Percentiles rank a stretch among this genome's conserved stretches.
These are phyloP conservation scores for Ochropacha duplaris DNA, from an alignment of 2,888 invertebrate species.

Conservation along the genomic window DNA sequence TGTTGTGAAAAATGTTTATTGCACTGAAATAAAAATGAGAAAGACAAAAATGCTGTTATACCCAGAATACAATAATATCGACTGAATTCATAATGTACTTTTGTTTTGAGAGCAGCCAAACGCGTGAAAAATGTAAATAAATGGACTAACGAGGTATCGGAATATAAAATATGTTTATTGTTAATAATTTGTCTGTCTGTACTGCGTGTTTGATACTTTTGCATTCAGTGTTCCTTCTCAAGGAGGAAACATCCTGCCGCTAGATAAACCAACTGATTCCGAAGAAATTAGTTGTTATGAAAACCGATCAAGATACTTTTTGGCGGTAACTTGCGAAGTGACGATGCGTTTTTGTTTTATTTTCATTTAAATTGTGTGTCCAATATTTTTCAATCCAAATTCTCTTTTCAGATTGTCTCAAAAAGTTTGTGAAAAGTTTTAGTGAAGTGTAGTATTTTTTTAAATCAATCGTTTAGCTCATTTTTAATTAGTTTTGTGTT, in stretches of 20 bases:
- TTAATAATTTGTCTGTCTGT: too few relatives aligned
- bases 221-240: too few relatives aligned
- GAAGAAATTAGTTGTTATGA: too few relatives aligned
- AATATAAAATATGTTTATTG: background rate
- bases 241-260: too few relatives aligned
- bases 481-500: slow-evolving; percentile 19
- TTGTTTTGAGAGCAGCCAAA: background rate
- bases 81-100: background rate
- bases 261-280: too few relatives aligned
- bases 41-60: background rate
- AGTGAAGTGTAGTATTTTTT: slow-evolving; percentile 68
- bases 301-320: too few relatives aligned
- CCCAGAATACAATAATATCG: background rate
- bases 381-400: too few relatives aligned
- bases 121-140: slow-evolving; percentile 3
- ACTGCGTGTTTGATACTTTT: background rate
- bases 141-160: background rate
- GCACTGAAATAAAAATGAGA: background rate
- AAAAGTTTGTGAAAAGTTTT: too few relatives aligned
- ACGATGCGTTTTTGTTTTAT: too few relatives aligned
- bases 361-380: too few relatives aligned
- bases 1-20: background rate
- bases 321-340: too few relatives aligned
- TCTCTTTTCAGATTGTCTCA: too few relatives aligned
- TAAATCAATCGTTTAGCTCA: slow-evolving; percentile 55